Percentiles rank a stretch among this genome's conserved stretches.
phyloP scores from a whole-genome alignment of 2,113 vertebrate genomes.

The Eulemur rufifrons region DNA sequence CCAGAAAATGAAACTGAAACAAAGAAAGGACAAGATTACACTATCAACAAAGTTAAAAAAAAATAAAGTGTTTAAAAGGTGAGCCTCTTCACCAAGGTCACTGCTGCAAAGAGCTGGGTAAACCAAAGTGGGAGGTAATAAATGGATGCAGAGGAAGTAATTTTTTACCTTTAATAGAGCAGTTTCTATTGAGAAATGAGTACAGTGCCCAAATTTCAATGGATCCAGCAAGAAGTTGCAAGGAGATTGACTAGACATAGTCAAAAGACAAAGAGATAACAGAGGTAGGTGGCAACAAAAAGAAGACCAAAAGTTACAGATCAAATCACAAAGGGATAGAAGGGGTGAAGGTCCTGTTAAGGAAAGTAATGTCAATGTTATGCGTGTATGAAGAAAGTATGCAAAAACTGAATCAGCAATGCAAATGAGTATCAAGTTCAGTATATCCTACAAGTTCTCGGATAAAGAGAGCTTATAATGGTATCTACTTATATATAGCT shows the following conservation, averaged over 20 bases:
- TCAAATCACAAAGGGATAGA: not conserved
- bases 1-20: not conserved
- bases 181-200: not conserved
- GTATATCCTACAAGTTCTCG: not conserved
- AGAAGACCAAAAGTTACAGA: not conserved
- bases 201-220: not conserved
- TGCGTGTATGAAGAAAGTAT: not conserved
- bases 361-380: not conserved
- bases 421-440: not conserved
- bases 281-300: not conserved
- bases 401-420: not conserved
- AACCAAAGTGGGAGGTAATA: not conserved
- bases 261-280: not conserved
- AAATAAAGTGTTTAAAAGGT: not conserved
- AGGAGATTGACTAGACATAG: not conserved
- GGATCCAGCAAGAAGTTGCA: not conserved
- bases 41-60: not conserved
- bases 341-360: not conserved
- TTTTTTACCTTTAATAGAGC: not conserved
- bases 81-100: not conserved
- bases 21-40: not conserved
- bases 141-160: not conserved
- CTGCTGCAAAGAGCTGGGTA: not conserved
- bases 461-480: not conserved
- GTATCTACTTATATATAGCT: not conserved